These are phyloP conservation scores for Actias luna DNA, from an alignment of 2,888 invertebrate species.

Conservation along the genomic window DNA sequence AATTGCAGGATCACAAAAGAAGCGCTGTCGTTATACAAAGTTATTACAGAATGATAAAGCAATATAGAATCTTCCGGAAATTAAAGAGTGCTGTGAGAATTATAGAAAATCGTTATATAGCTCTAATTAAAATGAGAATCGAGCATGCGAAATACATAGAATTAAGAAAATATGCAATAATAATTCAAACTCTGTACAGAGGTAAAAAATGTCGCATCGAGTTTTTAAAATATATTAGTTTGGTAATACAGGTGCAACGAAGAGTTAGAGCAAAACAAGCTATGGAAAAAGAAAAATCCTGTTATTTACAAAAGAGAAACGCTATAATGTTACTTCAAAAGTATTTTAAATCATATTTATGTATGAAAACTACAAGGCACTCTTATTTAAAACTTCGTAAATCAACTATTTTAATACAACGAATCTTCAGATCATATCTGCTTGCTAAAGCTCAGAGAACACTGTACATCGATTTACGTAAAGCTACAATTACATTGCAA, in stretches of 20 bases:
- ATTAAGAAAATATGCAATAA: slow-evolving; percentile 51
- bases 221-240: slow-evolving; percentile 49
- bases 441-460: slow-evolving; percentile 37
- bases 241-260: slow-evolving; percentile 71
- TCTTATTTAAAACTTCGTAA: slow-evolving; percentile 43
- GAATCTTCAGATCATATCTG: slow-evolving; percentile 38
- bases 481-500: slow-evolving; percentile 53
- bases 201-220: slow-evolving; percentile 60
- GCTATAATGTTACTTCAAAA: slow-evolving; percentile 73
- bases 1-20: slow-evolving; percentile 37
- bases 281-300: slow-evolving; percentile 54
- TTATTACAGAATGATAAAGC: slow-evolving; percentile 59
- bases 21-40: slow-evolving; percentile 65
- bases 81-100: slow-evolving; percentile 49
- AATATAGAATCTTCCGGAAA: slow-evolving; percentile 39
- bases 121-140: slow-evolving; percentile 57
- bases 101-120: slow-evolving; percentile 48
- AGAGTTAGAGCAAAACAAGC: slow-evolving; percentile 68
- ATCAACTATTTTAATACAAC: slow-evolving; percentile 42
- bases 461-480: slow-evolving; percentile 33
- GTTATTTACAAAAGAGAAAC: slow-evolving; percentile 56
- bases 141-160: slow-evolving; percentile 48
- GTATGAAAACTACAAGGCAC: slow-evolving; percentile 44
- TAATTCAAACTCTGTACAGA: slow-evolving; percentile 74
- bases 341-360: slow-evolving; percentile 60